Evolutionary conservation across 2,113 vertebrate genomes (phyloP).

Genomic region (Pedetes capensis): DNA sequence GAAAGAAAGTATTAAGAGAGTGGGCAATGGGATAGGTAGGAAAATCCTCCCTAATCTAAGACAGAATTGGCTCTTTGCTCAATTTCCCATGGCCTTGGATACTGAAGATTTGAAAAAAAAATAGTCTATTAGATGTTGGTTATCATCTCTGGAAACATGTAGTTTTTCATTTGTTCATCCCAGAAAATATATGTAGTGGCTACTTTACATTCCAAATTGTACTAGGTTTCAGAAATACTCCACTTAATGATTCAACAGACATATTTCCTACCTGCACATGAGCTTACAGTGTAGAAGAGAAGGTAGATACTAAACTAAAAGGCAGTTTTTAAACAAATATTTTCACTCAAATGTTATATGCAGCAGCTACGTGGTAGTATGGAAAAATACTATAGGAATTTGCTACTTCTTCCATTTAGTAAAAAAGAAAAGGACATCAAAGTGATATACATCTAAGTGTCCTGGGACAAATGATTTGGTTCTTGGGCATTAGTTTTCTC

Average conservation of each 20-base stretch:
- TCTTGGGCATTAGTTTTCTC: neutral
- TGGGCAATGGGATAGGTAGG: neutral
- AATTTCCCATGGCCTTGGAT: neutral
- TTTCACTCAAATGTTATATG: neutral
- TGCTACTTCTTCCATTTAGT: neutral
- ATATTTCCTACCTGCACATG: neutral
- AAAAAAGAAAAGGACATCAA: neutral
- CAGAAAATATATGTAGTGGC: neutral
- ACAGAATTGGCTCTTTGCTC: neutral
- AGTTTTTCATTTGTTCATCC: neutral
- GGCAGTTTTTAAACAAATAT: neutral
- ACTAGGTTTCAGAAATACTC: neutral
- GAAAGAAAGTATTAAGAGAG: too few species aligned
- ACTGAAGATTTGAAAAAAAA: neutral
- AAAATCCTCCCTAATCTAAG: neutral
- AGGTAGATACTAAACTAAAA: neutral
- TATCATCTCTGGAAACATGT: neutral
- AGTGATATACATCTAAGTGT: neutral
- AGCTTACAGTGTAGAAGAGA: neutral
- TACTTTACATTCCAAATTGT: neutral
- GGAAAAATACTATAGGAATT: neutral
- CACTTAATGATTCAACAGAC: neutral
- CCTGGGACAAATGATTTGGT: neutral
- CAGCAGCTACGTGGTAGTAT: neutral
- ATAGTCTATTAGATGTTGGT: neutral